Percentiles rank a stretch among this genome's conserved stretches.
Conservation (phyloP, 2,797 vertebrate species). For the Sciaenops ocellatus region DNA sequence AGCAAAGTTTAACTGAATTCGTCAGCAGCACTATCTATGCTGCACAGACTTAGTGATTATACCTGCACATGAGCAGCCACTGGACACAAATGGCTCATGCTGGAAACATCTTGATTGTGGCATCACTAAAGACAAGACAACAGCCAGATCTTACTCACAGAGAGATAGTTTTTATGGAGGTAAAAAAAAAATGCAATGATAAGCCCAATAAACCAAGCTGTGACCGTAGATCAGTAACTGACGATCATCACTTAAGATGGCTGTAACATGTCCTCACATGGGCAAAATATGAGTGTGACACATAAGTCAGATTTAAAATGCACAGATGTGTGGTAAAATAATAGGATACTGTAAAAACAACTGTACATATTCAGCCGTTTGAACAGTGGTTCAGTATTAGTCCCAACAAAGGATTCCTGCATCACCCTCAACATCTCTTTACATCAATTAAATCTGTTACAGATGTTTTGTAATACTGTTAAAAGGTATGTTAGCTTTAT, state of each 20-base stretch:
- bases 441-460: not conserved
- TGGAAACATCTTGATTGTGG: not conserved
- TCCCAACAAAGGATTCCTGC: not conserved
- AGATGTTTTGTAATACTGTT: not conserved
- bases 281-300: not conserved
- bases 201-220: not conserved
- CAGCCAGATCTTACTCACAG: not conserved
- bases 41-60: not conserved
- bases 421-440: not conserved
- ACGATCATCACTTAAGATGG: not conserved
- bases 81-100: not conserved
- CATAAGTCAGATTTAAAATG: not conserved
- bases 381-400: constrained; percentile 1
- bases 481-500: not conserved
- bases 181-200: no score
- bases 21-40: not conserved
- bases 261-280: not conserved
- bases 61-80: constrained; percentile 32
- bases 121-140: not conserved
- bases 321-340: not conserved
- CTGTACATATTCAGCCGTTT: not conserved
- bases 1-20: not conserved
- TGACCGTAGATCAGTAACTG: not conserved
- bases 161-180: not conserved
- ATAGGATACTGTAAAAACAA: not conserved